Conservation (phyloP, 2,888 invertebrate genomes). For the Drosophila neotestacea region DNA sequence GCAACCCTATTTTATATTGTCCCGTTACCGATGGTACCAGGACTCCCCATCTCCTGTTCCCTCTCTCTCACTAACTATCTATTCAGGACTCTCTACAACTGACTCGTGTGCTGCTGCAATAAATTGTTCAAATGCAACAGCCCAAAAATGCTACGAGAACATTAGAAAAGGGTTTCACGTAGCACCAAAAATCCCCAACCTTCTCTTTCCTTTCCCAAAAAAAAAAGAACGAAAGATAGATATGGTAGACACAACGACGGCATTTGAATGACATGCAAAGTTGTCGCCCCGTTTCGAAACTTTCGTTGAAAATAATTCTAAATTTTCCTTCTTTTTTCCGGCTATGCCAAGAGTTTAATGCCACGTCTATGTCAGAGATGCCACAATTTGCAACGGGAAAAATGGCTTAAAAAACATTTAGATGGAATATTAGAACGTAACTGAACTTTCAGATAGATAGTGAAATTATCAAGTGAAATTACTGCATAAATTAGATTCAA, state of each 20-base stretch:
- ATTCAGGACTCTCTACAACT: not conserved
- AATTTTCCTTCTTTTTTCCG: conserved; percentile 21
- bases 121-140: conserved; percentile 74
- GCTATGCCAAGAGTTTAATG: conserved; percentile 24
- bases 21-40: conserved; percentile 19
- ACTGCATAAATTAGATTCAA: too few relatives aligned
- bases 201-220: not conserved
- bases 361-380: conserved; percentile 11
- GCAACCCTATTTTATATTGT: conserved; percentile 45
- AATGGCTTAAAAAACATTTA: not conserved
- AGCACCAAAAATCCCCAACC: not conserved
- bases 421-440: too few relatives aligned
- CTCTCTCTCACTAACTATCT: not conserved
- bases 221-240: conserved; percentile 1
- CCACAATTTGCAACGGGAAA: not conserved
- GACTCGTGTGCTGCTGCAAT: conserved; percentile 66
- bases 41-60: not conserved
- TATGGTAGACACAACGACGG: conserved; percentile 49
- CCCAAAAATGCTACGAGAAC: conserved; percentile 39
- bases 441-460: too few relatives aligned
- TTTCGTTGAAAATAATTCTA: conserved; percentile 63
- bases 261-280: conserved; percentile 76
- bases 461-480: too few relatives aligned
- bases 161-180: conserved; percentile 69
- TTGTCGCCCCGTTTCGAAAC: conserved; percentile 64